These are phyloP conservation scores for Galeopterus variegatus DNA, from an alignment of 2,113 vertebrate genomes.

Conservation along the genomic window DNA sequence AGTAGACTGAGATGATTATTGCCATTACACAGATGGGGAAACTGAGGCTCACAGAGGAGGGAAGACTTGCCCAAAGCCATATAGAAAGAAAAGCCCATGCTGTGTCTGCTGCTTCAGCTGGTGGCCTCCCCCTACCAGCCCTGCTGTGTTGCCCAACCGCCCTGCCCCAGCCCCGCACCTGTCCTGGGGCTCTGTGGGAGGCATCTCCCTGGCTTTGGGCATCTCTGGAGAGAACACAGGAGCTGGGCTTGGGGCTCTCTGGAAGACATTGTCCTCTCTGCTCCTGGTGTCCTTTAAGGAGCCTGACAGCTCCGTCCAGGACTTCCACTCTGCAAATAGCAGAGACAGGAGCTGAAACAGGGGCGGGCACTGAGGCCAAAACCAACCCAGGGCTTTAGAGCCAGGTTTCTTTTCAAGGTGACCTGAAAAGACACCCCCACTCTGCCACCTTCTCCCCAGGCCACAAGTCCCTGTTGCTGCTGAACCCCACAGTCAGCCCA, in stretches of 20 bases:
- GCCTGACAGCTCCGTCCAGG: neutral
- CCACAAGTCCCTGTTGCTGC: neutral
- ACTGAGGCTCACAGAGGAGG: neutral
- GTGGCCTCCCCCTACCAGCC: too few relatives aligned
- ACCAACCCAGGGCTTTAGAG: neutral
- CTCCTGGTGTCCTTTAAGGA: neutral
- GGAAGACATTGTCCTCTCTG: neutral
- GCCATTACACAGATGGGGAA: neutral
- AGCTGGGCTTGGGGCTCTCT: neutral
- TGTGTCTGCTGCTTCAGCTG: too few relatives aligned
- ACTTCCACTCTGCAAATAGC: slow-evolving; percentile 65
- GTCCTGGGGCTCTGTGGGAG: neutral
- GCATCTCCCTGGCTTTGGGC: neutral
- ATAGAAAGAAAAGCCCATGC: neutral
- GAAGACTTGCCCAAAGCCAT: neutral
- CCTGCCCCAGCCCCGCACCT: slow-evolving; percentile 55
- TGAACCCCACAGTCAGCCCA: neutral
- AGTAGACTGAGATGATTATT: neutral
- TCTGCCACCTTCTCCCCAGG: neutral
- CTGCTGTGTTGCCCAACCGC: neutral
- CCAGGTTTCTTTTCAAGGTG: neutral
- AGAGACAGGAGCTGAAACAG: neutral
- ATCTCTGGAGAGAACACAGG: slow-evolving; percentile 27
- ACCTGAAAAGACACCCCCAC: neutral
- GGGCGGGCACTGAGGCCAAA: neutral